Percentiles rank a stretch among this genome's conserved stretches.
Conservation (phyloP, 1,140 invertebrate species). For the Schlechtendalia chinensis region DNA sequence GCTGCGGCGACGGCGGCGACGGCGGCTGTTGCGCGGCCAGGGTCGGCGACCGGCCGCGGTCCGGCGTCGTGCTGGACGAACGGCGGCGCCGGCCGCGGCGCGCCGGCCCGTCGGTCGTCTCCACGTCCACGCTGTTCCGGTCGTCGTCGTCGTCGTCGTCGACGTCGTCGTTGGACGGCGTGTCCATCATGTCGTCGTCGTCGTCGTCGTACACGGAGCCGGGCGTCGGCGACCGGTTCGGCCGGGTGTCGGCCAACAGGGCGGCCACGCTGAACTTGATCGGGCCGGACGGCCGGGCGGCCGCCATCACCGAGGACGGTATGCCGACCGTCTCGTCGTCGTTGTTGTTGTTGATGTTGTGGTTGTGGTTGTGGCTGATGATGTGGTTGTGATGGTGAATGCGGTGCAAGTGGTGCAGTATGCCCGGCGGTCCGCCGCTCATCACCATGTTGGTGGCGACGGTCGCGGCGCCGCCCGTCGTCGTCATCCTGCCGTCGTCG, state of each 20-base stretch:
- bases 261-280: conserved; percentile 61
- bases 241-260: conserved; percentile 57
- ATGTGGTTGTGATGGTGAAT: neutral
- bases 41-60: conserved; percentile 43
- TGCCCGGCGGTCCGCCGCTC: neutral
- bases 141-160: conserved; percentile 53
- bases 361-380: neutral
- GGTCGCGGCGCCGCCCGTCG: neutral
- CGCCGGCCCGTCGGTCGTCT: conserved; percentile 28
- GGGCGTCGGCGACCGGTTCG: conserved; percentile 31
- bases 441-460: neutral
- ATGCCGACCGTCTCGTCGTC: conserved; percentile 54
- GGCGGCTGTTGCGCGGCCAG: neutral
- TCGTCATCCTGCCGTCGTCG: neutral
- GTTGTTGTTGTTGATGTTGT: conserved; percentile 48
- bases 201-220: conserved; percentile 50
- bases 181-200: conserved; percentile 50
- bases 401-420: neutral
- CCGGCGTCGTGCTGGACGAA: conserved; percentile 52
- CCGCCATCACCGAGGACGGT: conserved; percentile 51
- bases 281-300: conserved; percentile 53
- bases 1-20: conserved; percentile 42
- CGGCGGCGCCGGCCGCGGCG: conserved; percentile 8
- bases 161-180: conserved; percentile 48
- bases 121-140: conserved; percentile 51